Evolutionary conservation across 2,888 invertebrate species (phyloP), one percentile per base, ranked within the genome.

Genomic region (Reticulitermes lucifugus): DNA sequence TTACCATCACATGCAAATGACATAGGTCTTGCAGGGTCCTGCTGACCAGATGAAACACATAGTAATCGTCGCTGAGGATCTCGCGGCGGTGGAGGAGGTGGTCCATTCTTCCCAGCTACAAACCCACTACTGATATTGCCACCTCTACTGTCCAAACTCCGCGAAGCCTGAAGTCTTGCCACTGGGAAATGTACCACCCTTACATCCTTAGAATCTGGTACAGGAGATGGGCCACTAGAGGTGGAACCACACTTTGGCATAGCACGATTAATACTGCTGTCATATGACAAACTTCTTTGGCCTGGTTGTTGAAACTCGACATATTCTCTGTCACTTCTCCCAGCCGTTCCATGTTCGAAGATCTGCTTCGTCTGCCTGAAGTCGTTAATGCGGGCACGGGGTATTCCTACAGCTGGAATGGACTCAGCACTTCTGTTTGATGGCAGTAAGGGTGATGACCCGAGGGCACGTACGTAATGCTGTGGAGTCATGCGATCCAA

Each of bases 11-110:
- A 93, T 70, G 93, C 93, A 86, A 92, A 93, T 0, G 93, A 92
- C 60, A 92, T 90, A 0, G 93, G 94, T 84, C 93, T 90, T 88
- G 88, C 87, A 89, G 86, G 88, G 88, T 86, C 90, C 89, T 86
- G 89, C 88, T 71, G 84, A 86, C 92, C 92, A n/a, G 43, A 29
- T 21, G 83, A 35, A 25, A 84, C 22, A 59, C 92, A 92, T 35
- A 92, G 90, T 25, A 93, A 91, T 90, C 94, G 92, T 86, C 94
- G 92, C 88, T 93, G 92, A 87, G 95, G 96, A 90, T 95, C 96
- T 88, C 95, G 92, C 0, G 96, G 96, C 51, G 96, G 96, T 6
- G 95, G 94, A 0, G 96, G 96, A 9, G 96, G 96, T 65, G 93
- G 87, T 18, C 86, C 84, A 25, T 85, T 71, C 46, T 84, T 85